Evolutionary conservation across 2,797 vertebrate species (phyloP), one percentile per base, ranked within the genome.

Genomic region (Chelmon rostratus): DNA sequence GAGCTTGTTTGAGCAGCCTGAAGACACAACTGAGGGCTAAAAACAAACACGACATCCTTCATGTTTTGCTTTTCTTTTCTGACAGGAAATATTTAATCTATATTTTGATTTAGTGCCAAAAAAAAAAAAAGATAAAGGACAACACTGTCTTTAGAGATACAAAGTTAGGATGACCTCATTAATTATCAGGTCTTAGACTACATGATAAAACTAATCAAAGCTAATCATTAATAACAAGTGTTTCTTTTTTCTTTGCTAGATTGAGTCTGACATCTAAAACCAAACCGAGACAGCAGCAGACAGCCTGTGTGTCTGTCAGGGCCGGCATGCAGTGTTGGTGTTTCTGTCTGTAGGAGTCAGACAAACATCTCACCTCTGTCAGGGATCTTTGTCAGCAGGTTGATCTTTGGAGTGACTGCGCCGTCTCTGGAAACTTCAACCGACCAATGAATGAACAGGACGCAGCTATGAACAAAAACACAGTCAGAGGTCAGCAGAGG

Each of bases 331-430:
- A 40, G 21, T 40, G 58, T 28, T 15, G 15, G 6, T 40, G 35
- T 52, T 28, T 25, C 9, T 37, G 58, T 62, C 38, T 62, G 23
- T 1, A 5, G 40, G 21, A 21, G 25, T 23, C 11, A 33, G 16
- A 31, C 9, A 13, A 49, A 12, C 52, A 10, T 38, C 89, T 92
- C 93, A 98, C 98, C 98, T 96, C 33, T 88, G 62, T 94, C 81
- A 0, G 97, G 96, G 76, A 97, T 91, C 93, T 97, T 97, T 35
- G 95, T 86, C 85, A 99, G 92, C 71, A 99, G 95, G 78, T 97
- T 93, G 79, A 99, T 84, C 64, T 93, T 89, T 0, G 97, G 96
- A 0, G 47, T 86, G 3, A 96, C 93, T 33, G 28, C 84, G 23
- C 97, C 97, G 37, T 96, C 95, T 47, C 86, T 90, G 37, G 94